Percentiles rank a stretch among this genome's conserved stretches.
Evolutionary conservation across 1,140 invertebrate genomes (phyloP).

Genomic region (Coenobita brevimanus): DNA sequence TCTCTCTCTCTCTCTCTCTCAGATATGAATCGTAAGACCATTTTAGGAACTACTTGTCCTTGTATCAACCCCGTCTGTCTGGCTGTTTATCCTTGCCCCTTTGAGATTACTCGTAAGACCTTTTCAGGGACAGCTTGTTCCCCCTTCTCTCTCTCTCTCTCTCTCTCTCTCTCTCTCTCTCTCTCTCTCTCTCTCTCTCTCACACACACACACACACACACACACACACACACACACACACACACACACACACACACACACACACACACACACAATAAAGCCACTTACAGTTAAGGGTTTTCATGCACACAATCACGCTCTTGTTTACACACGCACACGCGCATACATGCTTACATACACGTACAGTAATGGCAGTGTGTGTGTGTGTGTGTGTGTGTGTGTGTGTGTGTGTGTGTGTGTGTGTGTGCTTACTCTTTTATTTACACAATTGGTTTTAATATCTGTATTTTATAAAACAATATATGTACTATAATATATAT

Average conservation of each 20-base stretch:
- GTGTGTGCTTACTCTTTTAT: background rate
- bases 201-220: conserved; percentile 30
- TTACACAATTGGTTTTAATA: no score
- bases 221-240: background rate
- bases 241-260: conserved; percentile 6
- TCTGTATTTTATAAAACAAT: no score
- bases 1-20: no score
- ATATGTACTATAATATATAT: no score
- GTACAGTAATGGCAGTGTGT: background rate
- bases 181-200: background rate
- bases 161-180: background rate
- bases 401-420: background rate
- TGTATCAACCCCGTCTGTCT: no score
- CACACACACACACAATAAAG: background rate
- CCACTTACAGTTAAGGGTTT: background rate
- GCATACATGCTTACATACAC: background rate
- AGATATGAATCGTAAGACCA: no score
- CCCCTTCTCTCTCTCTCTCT: background rate
- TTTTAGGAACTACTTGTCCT: background rate
- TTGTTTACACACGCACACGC: no score
- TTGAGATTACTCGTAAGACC: background rate
- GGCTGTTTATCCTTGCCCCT: no score
- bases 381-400: conserved; percentile 15
- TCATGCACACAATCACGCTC: background rate
- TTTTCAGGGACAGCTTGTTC: background rate